phyloP scores from a whole-genome alignment of 2,888 invertebrate species.

The Rhagophthalmus giganteus region DNA sequence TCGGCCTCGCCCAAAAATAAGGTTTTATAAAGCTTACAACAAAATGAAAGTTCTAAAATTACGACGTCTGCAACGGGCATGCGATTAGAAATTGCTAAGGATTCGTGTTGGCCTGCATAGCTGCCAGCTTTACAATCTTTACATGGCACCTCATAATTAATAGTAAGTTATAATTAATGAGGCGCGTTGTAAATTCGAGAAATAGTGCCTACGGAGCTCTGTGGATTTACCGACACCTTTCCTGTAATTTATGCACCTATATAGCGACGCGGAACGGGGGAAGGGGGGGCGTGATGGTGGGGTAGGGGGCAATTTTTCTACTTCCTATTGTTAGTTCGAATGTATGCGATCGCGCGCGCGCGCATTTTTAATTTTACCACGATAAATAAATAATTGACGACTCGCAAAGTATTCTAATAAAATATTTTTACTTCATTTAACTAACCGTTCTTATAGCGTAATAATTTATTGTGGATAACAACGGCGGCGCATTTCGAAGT shows the following conservation, averaged over 20 bases:
- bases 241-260: background rate
- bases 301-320: no score
- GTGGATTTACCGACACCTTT: background rate
- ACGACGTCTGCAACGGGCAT: constrained; percentile 26
- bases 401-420: no score
- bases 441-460: no score
- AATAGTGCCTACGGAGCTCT: background rate
- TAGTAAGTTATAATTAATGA: constrained; percentile 13
- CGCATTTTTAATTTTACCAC: no score
- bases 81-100: constrained; percentile 27
- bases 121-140: constrained; percentile 25
- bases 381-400: no score
- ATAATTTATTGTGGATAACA: no score
- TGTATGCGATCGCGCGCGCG: no score
- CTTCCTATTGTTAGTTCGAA: no score
- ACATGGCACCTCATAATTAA: constrained; percentile 25
- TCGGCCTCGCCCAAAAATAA: constrained; percentile 11
- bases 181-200: background rate
- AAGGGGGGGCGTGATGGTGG: no score
- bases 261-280: no score
- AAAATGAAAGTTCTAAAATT: constrained; percentile 24
- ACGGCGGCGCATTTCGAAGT: no score
- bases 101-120: constrained; percentile 24
- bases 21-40: constrained; percentile 18
- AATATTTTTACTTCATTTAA: no score